phyloP scores from a whole-genome alignment of 2,888 invertebrate species.

The Aporophyla lueneburgensis region DNA sequence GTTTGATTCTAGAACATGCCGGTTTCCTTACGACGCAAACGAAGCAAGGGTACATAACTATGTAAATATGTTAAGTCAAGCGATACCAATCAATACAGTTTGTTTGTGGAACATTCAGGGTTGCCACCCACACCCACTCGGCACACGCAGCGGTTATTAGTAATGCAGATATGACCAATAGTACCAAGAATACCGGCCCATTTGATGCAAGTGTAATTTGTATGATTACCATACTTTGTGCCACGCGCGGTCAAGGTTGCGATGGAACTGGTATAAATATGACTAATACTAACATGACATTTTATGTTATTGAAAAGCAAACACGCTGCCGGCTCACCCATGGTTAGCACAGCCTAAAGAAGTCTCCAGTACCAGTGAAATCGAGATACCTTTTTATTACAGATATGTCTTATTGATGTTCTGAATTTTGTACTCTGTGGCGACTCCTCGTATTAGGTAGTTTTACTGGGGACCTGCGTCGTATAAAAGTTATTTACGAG shows the following conservation, averaged over 20 bases:
- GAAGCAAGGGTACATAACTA: neutral
- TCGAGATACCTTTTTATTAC: too few relatives aligned
- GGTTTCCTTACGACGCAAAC: constrained; percentile 6
- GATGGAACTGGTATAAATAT: neutral
- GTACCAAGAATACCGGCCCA: constrained; percentile 6
- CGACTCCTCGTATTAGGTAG: constrained; percentile 6
- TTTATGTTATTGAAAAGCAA: constrained; percentile 2
- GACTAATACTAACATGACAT: constrained; percentile 2
- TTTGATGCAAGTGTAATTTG: constrained; percentile 9
- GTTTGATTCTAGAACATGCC: too few relatives aligned
- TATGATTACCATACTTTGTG: constrained; percentile 12
- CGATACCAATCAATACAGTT: constrained; percentile 25
- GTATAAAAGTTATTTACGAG: constrained; percentile 34
- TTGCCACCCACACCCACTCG: neutral
- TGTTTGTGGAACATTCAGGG: constrained; percentile 25
- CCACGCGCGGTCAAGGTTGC: constrained; percentile 19
- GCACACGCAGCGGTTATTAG: constrained; percentile 1
- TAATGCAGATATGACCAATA: constrained; percentile 34
- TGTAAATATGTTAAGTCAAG: constrained; percentile 32
- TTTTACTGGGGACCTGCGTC: neutral
- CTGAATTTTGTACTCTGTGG: neutral
- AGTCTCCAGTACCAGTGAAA: neutral
- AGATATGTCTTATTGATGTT: neutral
- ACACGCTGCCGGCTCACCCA: neutral
- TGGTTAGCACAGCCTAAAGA: neutral